Evolutionary conservation across 1,140 invertebrate species (phyloP), one percentile per base, ranked within the genome.

Genomic region (Hydropsyche tenuis): DNA sequence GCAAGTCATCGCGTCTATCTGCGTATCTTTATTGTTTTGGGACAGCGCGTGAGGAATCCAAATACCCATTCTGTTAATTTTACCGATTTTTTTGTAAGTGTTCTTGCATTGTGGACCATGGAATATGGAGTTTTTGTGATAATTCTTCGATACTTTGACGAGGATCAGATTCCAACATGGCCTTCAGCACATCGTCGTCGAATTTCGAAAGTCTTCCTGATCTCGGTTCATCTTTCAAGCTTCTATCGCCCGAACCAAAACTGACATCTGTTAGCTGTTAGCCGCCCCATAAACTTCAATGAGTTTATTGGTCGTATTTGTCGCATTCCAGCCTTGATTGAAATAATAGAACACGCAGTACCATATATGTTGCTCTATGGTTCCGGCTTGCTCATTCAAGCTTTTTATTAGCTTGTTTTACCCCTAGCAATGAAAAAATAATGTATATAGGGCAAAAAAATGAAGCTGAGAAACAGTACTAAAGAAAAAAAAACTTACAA

Each of bases 41-140:
- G 37, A 43, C 5, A 43, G 37, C 5, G 5, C 37, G 37, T 43
- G 37, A 5, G 37, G 37, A 6, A 43, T 12, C 69, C 72, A 77
- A 73, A 71, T 46, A 73, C 76, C 74, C 53, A 74, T 6, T 53
- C 20, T 53, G 4, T 16, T 5, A 6, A 5, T 53, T 16, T 53
- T 53, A 5, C 48, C 48, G 16, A 53, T n/a, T 20, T 16, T 53
- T 53, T 53, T 53, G n/a, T 6, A 53, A 5, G 20, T 53, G 48
- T n/a, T 53, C 48, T 20, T 53, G 14, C 5, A 53, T 16, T 53
- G 48, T 53, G 6, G 48, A 53, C 48, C 48, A 53, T 53, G 48
- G 48, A 53, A n/a, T 16, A 4, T 16, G 6, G 48, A 53, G 14
- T 20, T 53, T 20, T 9, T 16, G 6, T 20, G 48, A 53, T 20